Evolutionary conservation across 2,113 vertebrate genomes (phyloP), one percentile per base, ranked within the genome.

Genomic region (Lates calcarifer): DNA sequence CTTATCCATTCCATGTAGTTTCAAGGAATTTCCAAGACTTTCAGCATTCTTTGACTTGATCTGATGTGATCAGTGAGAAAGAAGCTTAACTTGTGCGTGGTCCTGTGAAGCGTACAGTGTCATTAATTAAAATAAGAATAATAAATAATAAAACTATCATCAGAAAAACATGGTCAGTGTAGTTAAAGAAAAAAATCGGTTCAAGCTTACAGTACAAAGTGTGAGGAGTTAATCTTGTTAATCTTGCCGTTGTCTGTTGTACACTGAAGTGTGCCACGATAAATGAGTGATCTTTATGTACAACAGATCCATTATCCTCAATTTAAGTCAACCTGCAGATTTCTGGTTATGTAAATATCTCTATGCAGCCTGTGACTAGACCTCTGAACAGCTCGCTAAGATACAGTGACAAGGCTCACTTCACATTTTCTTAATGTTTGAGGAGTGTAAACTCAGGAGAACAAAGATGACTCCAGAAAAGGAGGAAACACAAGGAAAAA

Each of bases 401-500:
- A 70, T 45, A 20, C 47, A 74, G 65, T 35, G 45, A 81, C 56
- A 0, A 49, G n/a, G 65, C 20, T 83, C 60, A 72, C 65, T 55
- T 82, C 78, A 77, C 72, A 75, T 82, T 77, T 37, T 51, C 51
- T 79, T 64, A 47, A 66, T 43, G 65, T 63, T 39, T 20, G 20
- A 58, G 22, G 55, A 74, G 65, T 77, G 78, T 77, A 83, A 90
- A 85, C 57, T 12, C 53, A 53, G 11, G 14, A 61, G 33, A 17
- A 13, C 14, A 22, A 45, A 69, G 3, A 61, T 6, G 2, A 35
- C 11, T 6, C 3, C 10, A 49, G 26, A 56, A 39, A 65, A 45
- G 45, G 45, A 20, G 45, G 18, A 9, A 64, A 55, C 22, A 61
- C 0, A 22, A 29, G 5, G 37, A 45, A 70, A 65, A 61, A 75